These are phyloP conservation scores for Anthoptus insignis DNA, from an alignment of 2,888 invertebrate genomes.

Conservation along the genomic window DNA sequence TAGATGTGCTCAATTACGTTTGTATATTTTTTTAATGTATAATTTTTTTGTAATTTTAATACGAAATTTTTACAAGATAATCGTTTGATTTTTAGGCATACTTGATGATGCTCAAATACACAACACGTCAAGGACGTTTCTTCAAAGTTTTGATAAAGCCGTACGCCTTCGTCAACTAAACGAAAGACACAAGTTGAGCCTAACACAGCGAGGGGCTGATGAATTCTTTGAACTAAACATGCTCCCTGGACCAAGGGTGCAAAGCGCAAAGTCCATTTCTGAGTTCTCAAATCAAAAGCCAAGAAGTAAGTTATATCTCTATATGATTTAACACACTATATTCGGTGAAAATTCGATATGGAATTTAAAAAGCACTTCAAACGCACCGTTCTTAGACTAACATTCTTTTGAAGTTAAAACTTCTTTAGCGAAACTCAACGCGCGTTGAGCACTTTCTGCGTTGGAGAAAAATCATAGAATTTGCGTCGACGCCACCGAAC, in stretches of 20 bases:
- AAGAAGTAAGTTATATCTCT: constrained; percentile 65
- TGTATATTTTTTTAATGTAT: too few species aligned
- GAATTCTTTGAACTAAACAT: constrained; percentile 79
- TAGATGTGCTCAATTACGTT: constrained; percentile 87
- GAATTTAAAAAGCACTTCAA: too few species aligned
- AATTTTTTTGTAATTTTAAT: too few species aligned
- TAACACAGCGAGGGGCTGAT: constrained; percentile 64
- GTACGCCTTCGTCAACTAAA: constrained; percentile 80
- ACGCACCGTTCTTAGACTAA: too few species aligned
- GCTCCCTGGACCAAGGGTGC: constrained; percentile 67
- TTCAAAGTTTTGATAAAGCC: constrained; percentile 88
- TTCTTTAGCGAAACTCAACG: too few species aligned
- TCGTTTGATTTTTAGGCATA: constrained; percentile 75
- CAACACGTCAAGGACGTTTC: constrained; percentile 86
- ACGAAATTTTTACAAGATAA: too few species aligned
- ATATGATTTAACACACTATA: too few species aligned
- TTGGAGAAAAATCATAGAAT: too few species aligned
- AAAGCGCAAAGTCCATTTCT: constrained; percentile 66
- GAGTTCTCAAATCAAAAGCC: constrained; percentile 65
- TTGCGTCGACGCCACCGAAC: too few species aligned
- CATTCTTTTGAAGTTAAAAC: too few species aligned
- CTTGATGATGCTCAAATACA: constrained; percentile 88
- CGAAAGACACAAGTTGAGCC: constrained; percentile 65
- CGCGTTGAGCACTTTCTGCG: too few species aligned
- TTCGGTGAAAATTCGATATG: too few species aligned